Evolutionary conservation across 2,113 vertebrate species (phyloP), one percentile per base, ranked within the genome.

Genomic region (Stegastes partitus): DNA sequence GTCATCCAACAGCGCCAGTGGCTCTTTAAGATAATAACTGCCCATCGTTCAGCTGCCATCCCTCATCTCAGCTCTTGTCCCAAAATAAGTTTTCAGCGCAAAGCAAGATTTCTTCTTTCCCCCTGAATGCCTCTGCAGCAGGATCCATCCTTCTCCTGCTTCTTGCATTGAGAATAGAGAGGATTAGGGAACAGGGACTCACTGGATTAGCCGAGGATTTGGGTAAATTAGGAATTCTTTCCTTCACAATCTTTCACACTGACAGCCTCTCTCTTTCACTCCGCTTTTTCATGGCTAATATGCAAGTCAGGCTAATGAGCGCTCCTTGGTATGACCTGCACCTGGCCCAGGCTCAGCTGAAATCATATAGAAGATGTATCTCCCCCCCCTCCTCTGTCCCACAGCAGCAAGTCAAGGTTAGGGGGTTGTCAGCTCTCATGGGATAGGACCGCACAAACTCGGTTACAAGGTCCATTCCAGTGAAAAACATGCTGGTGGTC

Each of bases 121-220:
- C 53, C 64, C 16, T 19, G 7, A 56, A 79, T 81, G 57, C 61
- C 66, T 57, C 72, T 79, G 45, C 69, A 62, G 54, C 21, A 49
- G 62, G 22, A 67, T 68, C n/a, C 53, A 55, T 68, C 68, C 34
- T 68, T 53, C 54, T 73, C 55, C 58, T 61, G 49, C 62, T 22
- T 61, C 79, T 80, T 10, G 5, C 50, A 1, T 21, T 44, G 73
- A 79, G 42, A 71, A 81, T 22, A 81, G 66, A 81, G 70, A 72
- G 79, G 86, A 92, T 91, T 89, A 90, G 73, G 69, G 71, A 81
- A 65, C 59, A 37, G 73, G 80, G 84, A 77, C 87, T 79, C 68
- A 55, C 39, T 79, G 88, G 90, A 90, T 93, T 89, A 90, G 71
- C 28, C 3, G 23, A 68, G 88, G 92, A 87, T 92, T 89, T 89